Evolutionary conservation across 1,140 invertebrate genomes (phyloP).

Genomic region (Ceratina japonica): DNA sequence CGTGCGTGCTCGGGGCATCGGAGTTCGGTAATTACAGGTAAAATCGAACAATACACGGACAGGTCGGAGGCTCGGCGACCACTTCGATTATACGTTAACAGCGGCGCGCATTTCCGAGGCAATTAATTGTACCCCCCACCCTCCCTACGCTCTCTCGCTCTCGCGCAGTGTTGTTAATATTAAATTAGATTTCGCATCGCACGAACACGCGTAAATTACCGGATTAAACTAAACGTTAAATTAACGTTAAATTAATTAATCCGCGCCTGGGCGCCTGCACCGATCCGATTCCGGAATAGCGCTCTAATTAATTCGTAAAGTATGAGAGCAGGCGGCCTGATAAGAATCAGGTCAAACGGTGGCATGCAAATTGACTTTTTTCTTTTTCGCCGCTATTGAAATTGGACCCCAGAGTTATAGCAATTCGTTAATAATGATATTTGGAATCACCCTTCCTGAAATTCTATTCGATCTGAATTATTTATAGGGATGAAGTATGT

Average conservation of each 20-base stretch:
- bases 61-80: slow-evolving; percentile 16
- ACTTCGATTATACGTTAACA: slow-evolving; percentile 49
- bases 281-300: slow-evolving; percentile 6
- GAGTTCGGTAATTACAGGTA: slow-evolving; percentile 37
- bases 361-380: neutral
- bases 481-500: neutral
- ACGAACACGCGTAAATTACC: slow-evolving; percentile 42
- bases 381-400: neutral
- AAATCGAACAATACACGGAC: slow-evolving; percentile 43
- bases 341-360: neutral
- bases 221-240: slow-evolving; percentile 44
- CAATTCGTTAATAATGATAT: neutral
- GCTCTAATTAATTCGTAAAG: slow-evolving; percentile 28
- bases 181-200: slow-evolving; percentile 46
- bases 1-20: neutral
- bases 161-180: slow-evolving; percentile 48
- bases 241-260: slow-evolving; percentile 50
- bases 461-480: neutral
- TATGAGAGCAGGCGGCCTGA: neutral
- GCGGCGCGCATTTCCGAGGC: slow-evolving; percentile 28
- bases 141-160: neutral
- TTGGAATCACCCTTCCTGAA: neutral
- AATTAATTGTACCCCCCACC: slow-evolving; percentile 34
- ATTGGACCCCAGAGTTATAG: neutral
- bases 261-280: neutral